Base-by-base conservation (phyloP, 2,888 invertebrate genomes). In the Aphodius sticticus region DNA sequence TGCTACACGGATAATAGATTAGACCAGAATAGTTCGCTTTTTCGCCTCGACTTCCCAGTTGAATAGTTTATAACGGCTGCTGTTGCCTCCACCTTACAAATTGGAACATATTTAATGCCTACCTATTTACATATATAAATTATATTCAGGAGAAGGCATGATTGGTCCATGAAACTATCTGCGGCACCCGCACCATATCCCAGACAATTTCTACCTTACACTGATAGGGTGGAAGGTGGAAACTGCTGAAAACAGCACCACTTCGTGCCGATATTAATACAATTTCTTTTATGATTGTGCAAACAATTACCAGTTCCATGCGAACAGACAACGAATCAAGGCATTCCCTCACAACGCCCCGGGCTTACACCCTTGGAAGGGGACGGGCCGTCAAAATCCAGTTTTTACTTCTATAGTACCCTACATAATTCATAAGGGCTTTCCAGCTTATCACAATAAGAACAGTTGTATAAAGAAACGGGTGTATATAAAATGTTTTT, bases 401-500 rank as follows among this genome's bases (percentile, higher is more conserved):
- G 74, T 36, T 74, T 74, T 74, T 74, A n/a, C 37, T 74, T 36
- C n/a, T 37, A 35, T 15, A 14, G 35, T 37, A 35, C 7, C 37
- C 35, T 74, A 74, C 74, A 74, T 74, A 36, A 74, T 74, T 74
- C 74, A 74, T 74, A 74, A 74, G 36, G 37, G 74, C 35, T 74
- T 74, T 36, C 74, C 36, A 74, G 74, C 53, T 74, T 74, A 74
- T 74, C 74, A 35, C 74, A 74, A 74, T 74, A 74, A 74, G 74
- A 74, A 74, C 53, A 53, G 53, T 12, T 53, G 74, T 74, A 74
- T 74, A 74, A 74, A 74, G 74, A 37, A 74, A 37, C 74, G 74
- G 74, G 74, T 74, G 74, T 74, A 74, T 74, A 74, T 74, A 74
- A 74, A 74, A 36, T 35, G 14, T 74, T 74, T 74, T 74, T 74